These are phyloP conservation scores for Bettongia penicillata DNA, from an alignment of 2,113 vertebrate genomes.

Conservation along the genomic window DNA sequence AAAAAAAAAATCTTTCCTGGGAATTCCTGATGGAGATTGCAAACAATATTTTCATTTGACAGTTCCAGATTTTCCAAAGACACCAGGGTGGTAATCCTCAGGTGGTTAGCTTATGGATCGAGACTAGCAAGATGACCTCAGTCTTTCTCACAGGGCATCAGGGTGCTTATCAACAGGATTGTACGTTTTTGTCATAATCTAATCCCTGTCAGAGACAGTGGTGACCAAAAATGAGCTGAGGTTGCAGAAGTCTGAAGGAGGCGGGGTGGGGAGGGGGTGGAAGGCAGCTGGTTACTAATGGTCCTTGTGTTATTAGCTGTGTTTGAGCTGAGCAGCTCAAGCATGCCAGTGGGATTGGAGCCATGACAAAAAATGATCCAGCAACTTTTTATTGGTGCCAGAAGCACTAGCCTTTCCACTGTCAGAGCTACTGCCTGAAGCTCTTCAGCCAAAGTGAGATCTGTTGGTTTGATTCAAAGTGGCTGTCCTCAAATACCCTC, in stretches of 20 bases:
- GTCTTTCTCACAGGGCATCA: background rate
- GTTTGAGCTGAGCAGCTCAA: background rate
- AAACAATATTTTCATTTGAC: background rate
- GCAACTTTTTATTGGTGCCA: background rate
- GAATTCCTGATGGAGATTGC: background rate
- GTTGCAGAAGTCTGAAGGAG: background rate
- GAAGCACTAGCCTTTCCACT: background rate
- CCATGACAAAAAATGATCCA: background rate
- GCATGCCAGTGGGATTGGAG: background rate
- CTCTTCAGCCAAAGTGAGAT: background rate
- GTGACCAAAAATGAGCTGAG: background rate
- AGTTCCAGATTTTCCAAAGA: slow-evolving; percentile 21
- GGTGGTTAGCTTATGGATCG: slow-evolving; percentile 41
- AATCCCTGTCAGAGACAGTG: slow-evolving; percentile 19
- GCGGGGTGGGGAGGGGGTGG: slow-evolving; percentile 2
- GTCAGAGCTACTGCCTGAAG: background rate
- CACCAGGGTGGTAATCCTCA: background rate
- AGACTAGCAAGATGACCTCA: slow-evolving; percentile 24
- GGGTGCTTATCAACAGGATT: background rate
- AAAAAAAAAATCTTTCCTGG: background rate
- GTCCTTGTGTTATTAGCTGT: slow-evolving; percentile 3
- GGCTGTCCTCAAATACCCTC: background rate
- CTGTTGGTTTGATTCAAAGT: background rate
- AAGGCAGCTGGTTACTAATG: slow-evolving; percentile 34
- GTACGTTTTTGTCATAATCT: background rate